phyloP scores from a whole-genome alignment of 2,888 invertebrate genomes.

The Melolontha melolontha region DNA sequence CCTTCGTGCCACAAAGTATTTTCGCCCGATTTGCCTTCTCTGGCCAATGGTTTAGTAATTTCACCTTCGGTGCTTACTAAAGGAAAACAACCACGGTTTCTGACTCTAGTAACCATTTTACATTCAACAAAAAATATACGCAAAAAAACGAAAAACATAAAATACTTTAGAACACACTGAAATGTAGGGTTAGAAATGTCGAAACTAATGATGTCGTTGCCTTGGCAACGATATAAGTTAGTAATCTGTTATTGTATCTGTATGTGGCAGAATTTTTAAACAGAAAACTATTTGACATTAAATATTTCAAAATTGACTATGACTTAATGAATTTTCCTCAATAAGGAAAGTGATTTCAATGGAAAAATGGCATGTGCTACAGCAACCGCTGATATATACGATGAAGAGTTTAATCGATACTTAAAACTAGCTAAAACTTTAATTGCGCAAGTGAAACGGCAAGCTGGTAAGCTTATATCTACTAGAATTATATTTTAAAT shows the following conservation, averaged over 20 bases:
- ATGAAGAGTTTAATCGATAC: constrained; percentile 68
- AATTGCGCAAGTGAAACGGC: constrained; percentile 62
- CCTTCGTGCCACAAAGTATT: constrained; percentile 61
- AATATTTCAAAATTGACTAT: constrained; percentile 42
- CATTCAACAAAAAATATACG: background rate
- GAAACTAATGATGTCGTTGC: constrained; percentile 15
- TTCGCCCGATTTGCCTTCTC: constrained; percentile 47
- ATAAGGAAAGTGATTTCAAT: background rate
- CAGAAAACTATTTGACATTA: constrained; percentile 38
- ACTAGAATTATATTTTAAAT: background rate
- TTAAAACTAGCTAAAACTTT: constrained; percentile 66
- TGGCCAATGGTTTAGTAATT: constrained; percentile 61
- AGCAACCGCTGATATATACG: constrained; percentile 61
- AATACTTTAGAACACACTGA: constrained; percentile 32
- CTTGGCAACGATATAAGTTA: constrained; percentile 8
- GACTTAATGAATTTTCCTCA: constrained; percentile 28
- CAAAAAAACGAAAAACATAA: constrained; percentile 19
- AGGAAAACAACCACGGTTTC: constrained; percentile 63
- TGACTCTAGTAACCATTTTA: constrained; percentile 47
- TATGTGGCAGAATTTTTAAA: constrained; percentile 12
- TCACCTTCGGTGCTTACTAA: constrained; percentile 66
- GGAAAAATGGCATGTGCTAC: constrained; percentile 35
- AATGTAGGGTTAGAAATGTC: constrained; percentile 33
- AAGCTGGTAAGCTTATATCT: constrained; percentile 53
- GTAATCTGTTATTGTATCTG: constrained; percentile 6